Conservation (phyloP, 2,113 vertebrate species). For the Ameiurus melas region DNA sequence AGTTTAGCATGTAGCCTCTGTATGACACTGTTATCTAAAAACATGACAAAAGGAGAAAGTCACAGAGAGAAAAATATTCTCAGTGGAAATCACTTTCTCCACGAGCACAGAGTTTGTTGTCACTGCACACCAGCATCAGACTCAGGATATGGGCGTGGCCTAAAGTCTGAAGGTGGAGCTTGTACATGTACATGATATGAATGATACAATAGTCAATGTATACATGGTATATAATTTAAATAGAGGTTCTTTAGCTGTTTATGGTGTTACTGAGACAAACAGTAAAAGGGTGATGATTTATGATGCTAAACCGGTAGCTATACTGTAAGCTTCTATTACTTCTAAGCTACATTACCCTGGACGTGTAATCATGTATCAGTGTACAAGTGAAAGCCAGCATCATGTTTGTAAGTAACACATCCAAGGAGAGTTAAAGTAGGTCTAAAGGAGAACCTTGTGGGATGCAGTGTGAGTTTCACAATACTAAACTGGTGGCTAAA, state of each 20-base stretch:
- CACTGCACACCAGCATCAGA: not conserved
- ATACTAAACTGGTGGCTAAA: not conserved
- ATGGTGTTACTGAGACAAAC: not conserved
- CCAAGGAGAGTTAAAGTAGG: not conserved
- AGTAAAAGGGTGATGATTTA: not conserved
- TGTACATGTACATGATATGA: not conserved
- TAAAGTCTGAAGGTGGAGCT: not conserved
- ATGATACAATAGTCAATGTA: not conserved
- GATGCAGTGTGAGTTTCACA: not conserved
- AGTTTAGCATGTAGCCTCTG: not conserved
- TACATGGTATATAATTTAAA: not conserved
- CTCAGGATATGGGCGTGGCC: not conserved
- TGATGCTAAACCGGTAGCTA: not conserved
- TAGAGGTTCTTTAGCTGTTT: not conserved
- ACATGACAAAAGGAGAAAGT: not conserved
- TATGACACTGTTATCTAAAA: not conserved
- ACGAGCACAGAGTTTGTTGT: not conserved
- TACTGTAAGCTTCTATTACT: not conserved
- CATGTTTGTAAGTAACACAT: not conserved
- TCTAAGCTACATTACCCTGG: not conserved
- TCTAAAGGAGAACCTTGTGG: not conserved
- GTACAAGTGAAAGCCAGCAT: not conserved
- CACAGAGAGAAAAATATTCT: not conserved
- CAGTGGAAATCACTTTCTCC: not conserved
- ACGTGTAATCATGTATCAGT: not conserved